phyloP scores from a whole-genome alignment of 2,888 invertebrate species.

The Abscondita cerata region DNA sequence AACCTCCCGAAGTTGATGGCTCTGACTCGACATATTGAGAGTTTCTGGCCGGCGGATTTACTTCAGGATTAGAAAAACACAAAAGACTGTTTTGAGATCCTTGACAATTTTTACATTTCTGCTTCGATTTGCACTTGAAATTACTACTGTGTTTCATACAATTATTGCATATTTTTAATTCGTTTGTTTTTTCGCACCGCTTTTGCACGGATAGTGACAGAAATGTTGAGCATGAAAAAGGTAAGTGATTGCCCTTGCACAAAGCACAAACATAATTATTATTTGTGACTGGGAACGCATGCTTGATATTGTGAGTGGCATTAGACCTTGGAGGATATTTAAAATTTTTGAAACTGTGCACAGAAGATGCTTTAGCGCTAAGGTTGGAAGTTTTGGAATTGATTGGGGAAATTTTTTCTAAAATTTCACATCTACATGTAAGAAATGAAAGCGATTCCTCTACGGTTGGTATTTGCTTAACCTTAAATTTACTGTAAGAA shows the following conservation, averaged over 20 bases:
- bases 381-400: too few relatives aligned
- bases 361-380: too few relatives aligned
- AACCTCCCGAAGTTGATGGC: background rate
- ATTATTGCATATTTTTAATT: conserved; percentile 1
- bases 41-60: too few relatives aligned
- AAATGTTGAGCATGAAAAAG: background rate
- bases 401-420: too few relatives aligned
- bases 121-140: background rate
- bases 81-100: conserved; percentile 1
- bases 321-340: too few relatives aligned
- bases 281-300: background rate
- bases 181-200: background rate
- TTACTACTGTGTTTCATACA: background rate
- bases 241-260: background rate
- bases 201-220: background rate
- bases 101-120: conserved; percentile 11
- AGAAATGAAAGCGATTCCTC: background rate
- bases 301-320: background rate
- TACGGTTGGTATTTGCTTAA: too few relatives aligned
- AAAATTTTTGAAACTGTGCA: too few relatives aligned
- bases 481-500: background rate
- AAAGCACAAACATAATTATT: background rate
- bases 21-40: background rate
- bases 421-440: too few relatives aligned
- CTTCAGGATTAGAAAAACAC: conserved; percentile 2